Percentiles rank a stretch among this genome's conserved stretches.
These are phyloP conservation scores for Hippoglossus stenolepis DNA, from an alignment of 2,113 vertebrate genomes.

Conservation along the genomic window DNA sequence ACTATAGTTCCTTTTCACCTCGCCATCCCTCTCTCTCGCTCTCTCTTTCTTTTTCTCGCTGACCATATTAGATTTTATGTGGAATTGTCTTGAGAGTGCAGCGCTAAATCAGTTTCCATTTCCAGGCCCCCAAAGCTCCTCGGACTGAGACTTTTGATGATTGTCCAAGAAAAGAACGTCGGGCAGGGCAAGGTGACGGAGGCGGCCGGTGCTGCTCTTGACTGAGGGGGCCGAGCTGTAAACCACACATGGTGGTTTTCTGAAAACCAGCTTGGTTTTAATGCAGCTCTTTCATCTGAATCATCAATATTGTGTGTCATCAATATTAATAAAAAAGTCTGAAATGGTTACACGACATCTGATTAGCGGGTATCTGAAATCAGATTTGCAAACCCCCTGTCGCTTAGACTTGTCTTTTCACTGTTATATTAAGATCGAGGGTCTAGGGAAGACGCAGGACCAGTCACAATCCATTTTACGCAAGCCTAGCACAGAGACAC, in stretches of 20 bases:
- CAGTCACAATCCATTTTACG: slow-evolving; percentile 35
- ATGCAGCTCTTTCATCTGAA: background rate
- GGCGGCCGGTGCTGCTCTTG: slow-evolving; percentile 10
- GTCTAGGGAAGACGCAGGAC: slow-evolving; percentile 28
- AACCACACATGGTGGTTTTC: slow-evolving; percentile 4
- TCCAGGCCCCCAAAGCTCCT: slow-evolving; percentile 66
- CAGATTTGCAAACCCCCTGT: slow-evolving; percentile 15
- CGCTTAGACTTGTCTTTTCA: slow-evolving; percentile 18
- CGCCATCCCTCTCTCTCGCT: slow-evolving; percentile 3
- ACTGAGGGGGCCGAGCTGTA: slow-evolving; percentile 18
- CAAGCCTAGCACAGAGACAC: slow-evolving; percentile 26
- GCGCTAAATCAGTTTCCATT: slow-evolving; percentile 77
- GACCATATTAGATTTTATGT: slow-evolving; percentile 71
- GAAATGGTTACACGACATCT: too few species aligned
- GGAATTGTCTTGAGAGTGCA: slow-evolving; percentile 74
- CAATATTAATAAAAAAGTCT: background rate
- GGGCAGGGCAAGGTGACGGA: slow-evolving; percentile 54
- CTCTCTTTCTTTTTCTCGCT: slow-evolving; percentile 18
- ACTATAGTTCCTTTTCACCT: slow-evolving; percentile 52
- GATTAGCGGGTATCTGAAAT: background rate
- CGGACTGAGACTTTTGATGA: slow-evolving; percentile 62
- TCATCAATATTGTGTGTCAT: background rate
- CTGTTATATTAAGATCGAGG: slow-evolving; percentile 18
- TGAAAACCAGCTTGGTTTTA: background rate
- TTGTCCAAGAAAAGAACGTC: slow-evolving; percentile 68